phyloP scores from a whole-genome alignment of 1,140 invertebrate genomes.

The Drosophila pectinifera region DNA sequence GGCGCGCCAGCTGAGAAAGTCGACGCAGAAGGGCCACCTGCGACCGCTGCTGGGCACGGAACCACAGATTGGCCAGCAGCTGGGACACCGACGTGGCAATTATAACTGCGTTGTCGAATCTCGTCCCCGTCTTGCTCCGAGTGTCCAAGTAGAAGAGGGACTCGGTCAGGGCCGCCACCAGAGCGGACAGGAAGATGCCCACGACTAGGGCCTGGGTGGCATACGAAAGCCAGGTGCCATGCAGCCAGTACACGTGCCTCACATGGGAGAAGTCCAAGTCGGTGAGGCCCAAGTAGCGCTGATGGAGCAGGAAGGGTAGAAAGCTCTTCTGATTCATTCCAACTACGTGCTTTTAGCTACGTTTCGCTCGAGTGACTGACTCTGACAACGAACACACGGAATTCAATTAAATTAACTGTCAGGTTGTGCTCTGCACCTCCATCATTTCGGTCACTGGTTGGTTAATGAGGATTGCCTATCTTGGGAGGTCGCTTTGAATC shows the following conservation, averaged over 20 bases:
- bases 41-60: conserved; percentile 33
- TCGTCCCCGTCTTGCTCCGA: conserved; percentile 18
- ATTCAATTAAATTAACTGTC: conserved; percentile 24
- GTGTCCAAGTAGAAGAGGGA: conserved; percentile 46
- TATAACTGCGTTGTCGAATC: conserved; percentile 52
- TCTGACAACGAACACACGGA: background rate
- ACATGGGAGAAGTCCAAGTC: conserved; percentile 25
- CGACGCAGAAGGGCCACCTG: conserved; percentile 30
- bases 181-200: background rate
- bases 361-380: conserved; percentile 2
- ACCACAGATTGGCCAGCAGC: conserved; percentile 51
- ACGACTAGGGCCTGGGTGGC: conserved; percentile 2
- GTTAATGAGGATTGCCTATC: background rate
- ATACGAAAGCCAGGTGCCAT: conserved; percentile 21
- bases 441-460: background rate
- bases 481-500: too few relatives aligned
- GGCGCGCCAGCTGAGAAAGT: conserved; percentile 4
- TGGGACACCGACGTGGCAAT: conserved; percentile 29
- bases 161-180: conserved; percentile 10
- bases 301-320: conserved; percentile 43
- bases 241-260: conserved; percentile 12
- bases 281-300: conserved; percentile 53
- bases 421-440: too few relatives aligned
- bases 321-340: conserved; percentile 17
- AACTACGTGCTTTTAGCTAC: conserved; percentile 4